Conservation (phyloP, 2,888 invertebrate genomes). For the Adineta ricciae region DNA sequence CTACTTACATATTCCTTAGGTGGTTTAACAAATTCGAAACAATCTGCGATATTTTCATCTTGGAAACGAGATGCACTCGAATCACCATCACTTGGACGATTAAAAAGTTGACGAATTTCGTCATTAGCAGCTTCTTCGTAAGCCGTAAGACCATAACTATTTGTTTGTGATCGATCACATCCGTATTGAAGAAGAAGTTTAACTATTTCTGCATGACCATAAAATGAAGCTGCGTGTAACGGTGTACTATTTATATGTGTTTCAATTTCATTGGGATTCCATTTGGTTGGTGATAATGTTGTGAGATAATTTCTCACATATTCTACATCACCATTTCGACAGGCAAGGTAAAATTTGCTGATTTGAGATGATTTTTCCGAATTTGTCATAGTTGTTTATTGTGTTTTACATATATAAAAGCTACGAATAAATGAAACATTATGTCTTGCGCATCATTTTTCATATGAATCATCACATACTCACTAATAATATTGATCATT, state of each 20-base stretch:
- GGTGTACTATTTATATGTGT: not conserved
- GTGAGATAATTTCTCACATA: not conserved
- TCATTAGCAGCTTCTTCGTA: constrained; percentile 4
- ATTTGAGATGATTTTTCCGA: not conserved
- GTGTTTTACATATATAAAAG: too few species aligned
- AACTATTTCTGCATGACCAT: constrained; percentile 2
- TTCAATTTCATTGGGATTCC: not conserved
- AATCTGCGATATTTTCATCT: not conserved
- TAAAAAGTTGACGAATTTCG: not conserved
- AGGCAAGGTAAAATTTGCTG: not conserved
- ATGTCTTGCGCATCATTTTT: too few species aligned
- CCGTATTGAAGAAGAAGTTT: not conserved
- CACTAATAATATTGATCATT: too few species aligned
- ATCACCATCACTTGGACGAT: not conserved
- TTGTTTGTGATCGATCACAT: not conserved
- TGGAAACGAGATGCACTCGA: not conserved
- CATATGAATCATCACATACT: too few species aligned
- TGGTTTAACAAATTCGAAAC: not conserved
- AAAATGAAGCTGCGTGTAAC: not conserved
- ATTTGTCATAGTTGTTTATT: not conserved
- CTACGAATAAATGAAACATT: too few species aligned
- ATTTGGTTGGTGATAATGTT: not conserved
- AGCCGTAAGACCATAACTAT: not conserved
- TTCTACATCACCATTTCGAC: not conserved
- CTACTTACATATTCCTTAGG: not conserved